phyloP scores from a whole-genome alignment of 2,113 vertebrate species.

The Rostratula benghalensis region DNA sequence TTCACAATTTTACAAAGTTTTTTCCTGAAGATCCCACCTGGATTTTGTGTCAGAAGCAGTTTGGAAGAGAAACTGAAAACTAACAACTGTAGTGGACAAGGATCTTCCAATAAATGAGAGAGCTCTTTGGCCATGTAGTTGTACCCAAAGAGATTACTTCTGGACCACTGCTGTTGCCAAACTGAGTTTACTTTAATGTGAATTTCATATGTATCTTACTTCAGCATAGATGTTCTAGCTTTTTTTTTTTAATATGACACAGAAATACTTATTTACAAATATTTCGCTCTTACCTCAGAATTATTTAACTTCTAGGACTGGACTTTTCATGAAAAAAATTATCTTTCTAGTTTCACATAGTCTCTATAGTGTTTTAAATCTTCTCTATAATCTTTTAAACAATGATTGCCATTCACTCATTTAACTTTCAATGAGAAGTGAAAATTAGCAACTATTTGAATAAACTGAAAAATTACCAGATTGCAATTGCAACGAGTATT shows the following conservation, averaged over 20 bases:
- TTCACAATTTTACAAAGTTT: neutral
- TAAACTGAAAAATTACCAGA: neutral
- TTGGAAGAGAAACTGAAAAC: neutral
- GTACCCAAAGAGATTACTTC: neutral
- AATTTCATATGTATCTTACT: neutral
- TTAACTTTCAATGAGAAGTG: neutral
- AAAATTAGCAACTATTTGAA: neutral
- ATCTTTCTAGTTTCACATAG: neutral
- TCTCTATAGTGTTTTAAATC: neutral
- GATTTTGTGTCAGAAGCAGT: neutral
- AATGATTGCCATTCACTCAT: neutral
- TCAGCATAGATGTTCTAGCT: neutral
- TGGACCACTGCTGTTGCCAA: neutral
- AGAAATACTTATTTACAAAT: neutral
- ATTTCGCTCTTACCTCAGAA: neutral
- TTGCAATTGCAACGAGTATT: neutral
- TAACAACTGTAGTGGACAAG: neutral
- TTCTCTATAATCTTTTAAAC: neutral
- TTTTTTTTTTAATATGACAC: neutral
- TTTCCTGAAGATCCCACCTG: neutral
- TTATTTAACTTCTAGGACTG: neutral
- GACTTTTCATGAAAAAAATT: neutral
- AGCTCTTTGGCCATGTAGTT: accelerated
- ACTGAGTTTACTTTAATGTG: neutral
- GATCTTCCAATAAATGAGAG: neutral